These are phyloP conservation scores for Oxyscelio sp. DNA, from an alignment of 2,888 invertebrate genomes.

Conservation along the genomic window DNA sequence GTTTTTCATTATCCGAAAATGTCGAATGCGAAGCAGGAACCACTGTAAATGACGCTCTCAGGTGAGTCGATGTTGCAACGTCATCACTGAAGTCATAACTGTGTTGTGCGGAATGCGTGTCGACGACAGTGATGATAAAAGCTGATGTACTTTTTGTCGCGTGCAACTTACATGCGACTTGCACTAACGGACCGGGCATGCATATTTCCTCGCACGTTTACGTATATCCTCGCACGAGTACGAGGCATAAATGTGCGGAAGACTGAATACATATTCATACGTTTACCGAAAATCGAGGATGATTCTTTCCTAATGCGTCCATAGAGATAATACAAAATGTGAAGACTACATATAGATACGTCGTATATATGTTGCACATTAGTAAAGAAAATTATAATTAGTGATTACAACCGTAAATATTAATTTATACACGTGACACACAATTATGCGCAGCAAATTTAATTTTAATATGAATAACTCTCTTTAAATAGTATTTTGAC, in stretches of 20 bases:
- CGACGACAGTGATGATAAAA: not conserved
- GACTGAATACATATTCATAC: conserved; percentile 74
- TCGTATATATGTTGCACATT: no score
- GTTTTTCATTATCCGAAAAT: conserved; percentile 3
- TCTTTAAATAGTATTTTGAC: no score
- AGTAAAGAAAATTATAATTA: no score
- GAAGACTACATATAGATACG: no score
- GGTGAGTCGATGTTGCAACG: not conserved
- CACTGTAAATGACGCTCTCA: not conserved
- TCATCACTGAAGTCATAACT: conserved; percentile 3
- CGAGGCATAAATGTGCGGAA: conserved; percentile 25
- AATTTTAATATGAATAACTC: no score
- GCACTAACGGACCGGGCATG: conserved; percentile 76
- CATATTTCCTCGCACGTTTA: conserved; percentile 82
- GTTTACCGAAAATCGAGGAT: conserved; percentile 51
- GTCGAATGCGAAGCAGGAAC: not conserved
- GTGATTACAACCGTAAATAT: no score
- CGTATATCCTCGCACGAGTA: conserved; percentile 35
- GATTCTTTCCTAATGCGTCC: conserved; percentile 27
- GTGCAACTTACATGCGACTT: conserved; percentile 80
- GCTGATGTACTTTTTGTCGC: conserved; percentile 81
- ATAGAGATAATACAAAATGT: no score
- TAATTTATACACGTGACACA: no score
- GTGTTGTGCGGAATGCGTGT: conserved; percentile 6
- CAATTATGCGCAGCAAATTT: no score